Evolutionary conservation across 2,113 vertebrate species (phyloP), one percentile per base, ranked within the genome.

Genomic region (Neotragus pygmaeus): DNA sequence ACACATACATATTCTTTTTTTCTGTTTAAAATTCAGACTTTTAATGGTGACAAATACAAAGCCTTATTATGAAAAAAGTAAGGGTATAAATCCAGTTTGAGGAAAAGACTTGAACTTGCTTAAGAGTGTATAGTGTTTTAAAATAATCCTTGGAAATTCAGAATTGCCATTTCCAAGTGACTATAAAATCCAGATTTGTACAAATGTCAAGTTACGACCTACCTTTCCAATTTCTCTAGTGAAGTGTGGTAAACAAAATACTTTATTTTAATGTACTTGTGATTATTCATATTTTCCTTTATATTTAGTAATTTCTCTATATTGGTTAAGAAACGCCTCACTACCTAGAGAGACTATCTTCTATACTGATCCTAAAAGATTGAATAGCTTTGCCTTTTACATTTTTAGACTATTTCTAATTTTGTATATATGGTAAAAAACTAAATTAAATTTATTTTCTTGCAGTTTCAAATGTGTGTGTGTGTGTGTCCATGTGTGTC

Each of bases 1-100:
- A 39, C 36, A 25, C 11, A 73, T 14, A 73, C 10, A 73, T 73
- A 73, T 36, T 73, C 36, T 73, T 39, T 39, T 73, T 25, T 73
- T 99, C 99, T 2, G 99, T 99, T 97, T 99, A 97, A 99, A 98
- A 96, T 95, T 73, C 3, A 77, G 90, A 45, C 78, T 90, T 96
- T 95, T 51, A 98, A 98, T 96, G 85, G 98, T 99, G 98, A 99
- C 98, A 98, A 98, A 98, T 98, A 43, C 27, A 98, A 98, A 98
- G 91, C 62, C 93, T 96, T 21, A 30, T 36, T 43, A 73, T 25
- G 33, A 27, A 78, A 23, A n/a, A 36, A 66, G 36, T n/a, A 60
- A 70, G 30, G 5, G 9, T 36, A 4, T 45, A 60, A n/a, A 10
- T 62, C 25, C 14, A 57, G 33, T 85, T 89, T 78, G 57, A 17